Evolutionary conservation across 2,113 vertebrate genomes (phyloP), one percentile per base, ranked within the genome.

Genomic region (Noturus placidus): DNA sequence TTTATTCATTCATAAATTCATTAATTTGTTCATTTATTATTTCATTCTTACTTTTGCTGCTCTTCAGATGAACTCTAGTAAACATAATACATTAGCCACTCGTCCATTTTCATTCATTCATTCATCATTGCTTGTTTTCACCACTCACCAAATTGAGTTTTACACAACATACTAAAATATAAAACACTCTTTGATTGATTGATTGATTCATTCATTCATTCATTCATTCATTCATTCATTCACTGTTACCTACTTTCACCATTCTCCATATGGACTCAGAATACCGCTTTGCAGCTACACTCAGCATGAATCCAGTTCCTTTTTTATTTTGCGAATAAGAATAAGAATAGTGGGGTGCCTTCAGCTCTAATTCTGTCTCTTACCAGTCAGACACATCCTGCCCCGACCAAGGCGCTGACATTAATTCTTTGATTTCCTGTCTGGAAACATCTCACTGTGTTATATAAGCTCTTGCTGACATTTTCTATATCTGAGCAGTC

Each of bases 391-490:
- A 85, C 76, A 76, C 78, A 83, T 78, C 35, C 63, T 80, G 30
- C 77, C 57, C 63, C 76, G 59, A 83, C 89, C 46, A 67, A 70
- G 78, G 52, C 38, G 56, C 86, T 80, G 78, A 86, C 86, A 59
- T 87, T 81, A 88, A 91, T 85, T 80, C 78, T 85, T 91, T 92
- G 82, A 89, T 91, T 83, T 91, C 85, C 67, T 88, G 84, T 84
- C 61, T 54, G 88, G 87, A 89, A 88, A 84, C 54, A 79, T 89
- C 82, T 84, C 83, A 14, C 84, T 72, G 42, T 52, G 69, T 90
- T 87, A 79, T 63, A 87, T 83, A 85, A 87, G 82, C 88, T 77
- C n/a, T n/a, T 80, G 84, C 87, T 63, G 63, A 77, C 77, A 87
- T 90, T 89, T 90, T 88, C 74, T 72, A 86, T 90, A 83, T 88